A percentile compares a stretch with the other conserved stretches of the same genome.
phyloP scores from a whole-genome alignment of 2,797 vertebrate genomes.

The Cetoscarus ocellatus region DNA sequence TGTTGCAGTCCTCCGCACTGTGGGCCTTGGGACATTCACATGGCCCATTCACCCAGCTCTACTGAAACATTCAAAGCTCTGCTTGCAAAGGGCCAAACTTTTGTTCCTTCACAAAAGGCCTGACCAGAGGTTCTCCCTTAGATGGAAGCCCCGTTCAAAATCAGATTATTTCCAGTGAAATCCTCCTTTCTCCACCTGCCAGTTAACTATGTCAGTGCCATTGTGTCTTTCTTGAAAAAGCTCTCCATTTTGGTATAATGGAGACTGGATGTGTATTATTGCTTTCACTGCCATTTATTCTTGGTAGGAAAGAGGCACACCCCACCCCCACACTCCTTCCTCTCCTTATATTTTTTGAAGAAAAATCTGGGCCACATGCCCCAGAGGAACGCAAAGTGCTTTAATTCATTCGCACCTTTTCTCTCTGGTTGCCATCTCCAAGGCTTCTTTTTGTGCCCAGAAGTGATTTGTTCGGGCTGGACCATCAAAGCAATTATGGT shows the following conservation, averaged over 20 bases:
- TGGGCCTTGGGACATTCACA: slow-evolving; percentile 82
- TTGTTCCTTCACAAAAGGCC: slow-evolving; percentile 87
- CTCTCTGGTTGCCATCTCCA: slow-evolving; percentile 96
- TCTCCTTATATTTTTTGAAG: slow-evolving; percentile 85
- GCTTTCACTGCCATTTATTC: slow-evolving; percentile 90
- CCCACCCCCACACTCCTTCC: slow-evolving; percentile 72
- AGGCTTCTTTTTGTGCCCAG: slow-evolving; percentile 96
- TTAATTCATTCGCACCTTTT: slow-evolving; percentile 99
- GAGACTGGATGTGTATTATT: slow-evolving; percentile 89
- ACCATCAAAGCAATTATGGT: slow-evolving; percentile 99
- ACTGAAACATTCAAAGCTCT: slow-evolving; percentile 87
- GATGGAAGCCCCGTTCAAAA: slow-evolving; percentile 88
- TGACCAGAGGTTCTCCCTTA: slow-evolving; percentile 86
- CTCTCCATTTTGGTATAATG: slow-evolving; percentile 88
- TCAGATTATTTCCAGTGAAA: slow-evolving; percentile 95
- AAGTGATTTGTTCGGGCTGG: slow-evolving; percentile 98
- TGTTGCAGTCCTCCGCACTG: slow-evolving; percentile 73
- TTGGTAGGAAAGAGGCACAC: slow-evolving; percentile 73
- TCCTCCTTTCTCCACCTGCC: slow-evolving; percentile 94
- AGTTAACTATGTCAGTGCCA: slow-evolving; percentile 93
- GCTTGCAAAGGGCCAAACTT: slow-evolving; percentile 85
- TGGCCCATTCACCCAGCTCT: slow-evolving; percentile 76
- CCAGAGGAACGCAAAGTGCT: slow-evolving; percentile 96
- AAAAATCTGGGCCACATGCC: slow-evolving; percentile 98
- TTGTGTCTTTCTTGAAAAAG: slow-evolving; percentile 90